Evolutionary conservation across 2,797 vertebrate species (phyloP), one percentile per base, ranked within the genome.

Genomic region (Smutsia gigantea): DNA sequence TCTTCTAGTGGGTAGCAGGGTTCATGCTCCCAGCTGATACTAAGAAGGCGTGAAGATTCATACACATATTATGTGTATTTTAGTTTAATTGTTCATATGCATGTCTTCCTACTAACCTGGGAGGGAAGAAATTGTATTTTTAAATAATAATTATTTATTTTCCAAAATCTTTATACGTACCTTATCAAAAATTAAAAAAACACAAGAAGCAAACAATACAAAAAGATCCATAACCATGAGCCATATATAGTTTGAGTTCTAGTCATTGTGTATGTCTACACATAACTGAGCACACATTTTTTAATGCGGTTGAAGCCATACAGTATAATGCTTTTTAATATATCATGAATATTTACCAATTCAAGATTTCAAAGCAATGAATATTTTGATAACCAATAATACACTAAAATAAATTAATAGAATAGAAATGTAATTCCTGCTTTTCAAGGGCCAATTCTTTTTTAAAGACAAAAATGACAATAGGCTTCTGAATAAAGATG

Each of bases 131-230:
- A 87, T 42, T 2, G 5, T 4, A 89, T 59, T 82, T 94, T 88
- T 18, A 63, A 96, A 37, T 64, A 31, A 55, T 14, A 49, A 57
- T 61, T 66, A 83, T 53, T 63, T 83, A 87, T 87, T 82, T 92
- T 92, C 27, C 1, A 93, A 75, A 37, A 66, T 51, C 0, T 75
- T 81, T 72, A 29, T 81, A 75, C 66, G 29, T 64, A 10, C 37
- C 23, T 86, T 92, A 74, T 18, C 23, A 19, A 89, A 93, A 94
- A 29, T 57, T 74, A 57, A 13, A 77, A 96, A 89, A 92, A 64
- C 19, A 29, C 29, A 95, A 85, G 14, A 74, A 53, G 27, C 55
- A 93, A 85, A 63, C 5, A 49, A 29, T 25, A 37, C 27, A 72
- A 89, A 89, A 87, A 55, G 4, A 75, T 31, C 14, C 12, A 55